Base-by-base conservation (phyloP, 1,140 invertebrate species). In the Lepidurus arcticus region DNA sequence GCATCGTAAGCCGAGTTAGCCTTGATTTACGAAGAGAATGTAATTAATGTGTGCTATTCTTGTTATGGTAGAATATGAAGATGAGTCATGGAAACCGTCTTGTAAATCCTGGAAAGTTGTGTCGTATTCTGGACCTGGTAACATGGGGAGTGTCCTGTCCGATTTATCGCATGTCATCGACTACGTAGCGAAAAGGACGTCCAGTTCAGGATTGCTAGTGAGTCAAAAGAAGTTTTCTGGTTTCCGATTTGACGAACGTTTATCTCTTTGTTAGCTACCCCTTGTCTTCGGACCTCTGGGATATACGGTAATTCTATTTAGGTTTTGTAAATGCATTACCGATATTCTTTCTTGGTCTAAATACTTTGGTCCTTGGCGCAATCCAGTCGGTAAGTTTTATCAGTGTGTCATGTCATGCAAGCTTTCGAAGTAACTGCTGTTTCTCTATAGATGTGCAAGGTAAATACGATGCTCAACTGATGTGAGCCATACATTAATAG, bases 361-460 rank as follows among this genome's bases (percentile, higher is more conserved):
- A 65, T 16, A 7, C 21, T 16, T 65, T 13, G 6, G 6, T 65
- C 53, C 6, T 13, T 16, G 13, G 6, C 1, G 8, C 7, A 13
- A 16, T 65, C 53, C 13, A 65, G 53, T 65, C 53, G 53, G 53
- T 65, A 65, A 65, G 7, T 65, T 65, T 9, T 7, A 65, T 16
- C 16, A 34, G 4, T 34, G 1, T 34, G 34, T 34, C 8, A 65
- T 11, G 53, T 65, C 7, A 4, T 7, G 13, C 21, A 7, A 65
- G 53, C 21, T 65, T 65, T 13, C 8, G 16, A 7, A 65, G 13
- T 65, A 65, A 65, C 1, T n/a, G 21, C 6, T 9, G 21, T 65
- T 21, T 47, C 16, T 47, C 45, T 65, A 21, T 65, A 65, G 53
- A 11, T 65, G 53, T 65, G 53, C 53, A 65, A 65, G 53, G 53